A percentile compares a stretch with the other conserved stretches of the same genome.
phyloP scores from a whole-genome alignment of 2,797 vertebrate genomes.

The Premnoplex brunnescens region DNA sequence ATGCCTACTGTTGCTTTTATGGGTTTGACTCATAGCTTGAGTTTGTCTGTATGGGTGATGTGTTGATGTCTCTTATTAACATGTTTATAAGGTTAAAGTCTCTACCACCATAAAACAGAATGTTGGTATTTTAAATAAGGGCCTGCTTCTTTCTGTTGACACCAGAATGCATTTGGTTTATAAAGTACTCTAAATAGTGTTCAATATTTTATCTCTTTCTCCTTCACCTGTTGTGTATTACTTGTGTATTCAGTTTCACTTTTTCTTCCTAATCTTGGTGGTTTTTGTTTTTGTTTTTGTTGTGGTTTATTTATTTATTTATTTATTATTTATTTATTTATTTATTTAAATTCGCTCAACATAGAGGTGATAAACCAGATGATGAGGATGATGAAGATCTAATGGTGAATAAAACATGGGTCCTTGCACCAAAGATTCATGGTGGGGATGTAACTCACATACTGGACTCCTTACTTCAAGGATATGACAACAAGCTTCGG shows the following conservation, averaged over 20 bases:
- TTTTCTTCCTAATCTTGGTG: background rate
- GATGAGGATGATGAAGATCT: constrained; percentile 95
- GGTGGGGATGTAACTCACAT: constrained; percentile 95
- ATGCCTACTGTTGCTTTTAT: background rate
- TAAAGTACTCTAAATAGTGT: background rate
- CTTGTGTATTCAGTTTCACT: background rate
- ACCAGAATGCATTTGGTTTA: background rate
- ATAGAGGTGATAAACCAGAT: constrained; percentile 86
- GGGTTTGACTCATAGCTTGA: background rate
- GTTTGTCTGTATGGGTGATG: background rate
- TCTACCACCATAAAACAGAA: background rate
- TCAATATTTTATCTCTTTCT: background rate
- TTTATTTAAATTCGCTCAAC: constrained; percentile 21
- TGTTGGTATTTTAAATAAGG: background rate
- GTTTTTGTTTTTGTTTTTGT: no score
- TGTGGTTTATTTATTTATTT: background rate
- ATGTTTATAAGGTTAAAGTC: background rate
- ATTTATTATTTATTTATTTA: background rate
- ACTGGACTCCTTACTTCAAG: constrained; percentile 90
- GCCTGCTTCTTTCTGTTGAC: background rate
- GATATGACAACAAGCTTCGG: constrained; percentile 94
- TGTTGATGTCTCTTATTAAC: background rate
- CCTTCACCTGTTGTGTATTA: background rate
- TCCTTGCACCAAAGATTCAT: constrained; percentile 93
- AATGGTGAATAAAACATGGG: constrained; percentile 94